Evolutionary conservation across 1,140 invertebrate species (phyloP).

Genomic region (Mactra quadrangularis): DNA sequence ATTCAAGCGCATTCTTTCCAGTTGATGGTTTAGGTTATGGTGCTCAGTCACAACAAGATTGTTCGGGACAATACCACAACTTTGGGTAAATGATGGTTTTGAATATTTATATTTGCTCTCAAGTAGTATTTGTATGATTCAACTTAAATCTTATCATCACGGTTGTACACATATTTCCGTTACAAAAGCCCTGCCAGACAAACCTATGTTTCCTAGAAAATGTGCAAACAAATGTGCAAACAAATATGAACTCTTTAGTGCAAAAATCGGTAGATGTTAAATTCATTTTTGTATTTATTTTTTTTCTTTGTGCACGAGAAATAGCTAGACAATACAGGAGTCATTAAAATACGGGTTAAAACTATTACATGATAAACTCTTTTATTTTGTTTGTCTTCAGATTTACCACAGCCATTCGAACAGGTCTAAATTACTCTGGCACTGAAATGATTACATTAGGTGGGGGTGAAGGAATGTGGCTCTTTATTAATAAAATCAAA

Average conservation of each 20-base stretch:
- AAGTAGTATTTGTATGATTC: background rate
- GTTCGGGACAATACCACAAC: conserved; percentile 56
- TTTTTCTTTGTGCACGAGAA: too few species aligned
- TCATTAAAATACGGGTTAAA: background rate
- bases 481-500: conserved; percentile 66
- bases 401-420: conserved; percentile 63
- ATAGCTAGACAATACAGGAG: too few species aligned
- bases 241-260: too few species aligned
- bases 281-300: too few species aligned
- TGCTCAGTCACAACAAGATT: conserved; percentile 62
- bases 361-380: background rate
- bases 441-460: conserved; percentile 61
- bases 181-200: too few species aligned
- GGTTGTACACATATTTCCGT: too few species aligned
- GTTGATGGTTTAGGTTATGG: conserved; percentile 66
- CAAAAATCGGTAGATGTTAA: too few species aligned
- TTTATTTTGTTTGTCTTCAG: conserved; percentile 29
- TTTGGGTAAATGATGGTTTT: conserved; percentile 57
- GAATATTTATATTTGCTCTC: background rate
- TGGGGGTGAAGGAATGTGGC: conserved; percentile 71
- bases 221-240: too few species aligned
- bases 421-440: conserved; percentile 61
- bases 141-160: background rate
- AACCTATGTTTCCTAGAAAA: too few species aligned
- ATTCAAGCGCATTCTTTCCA: conserved; percentile 61